phyloP scores from a whole-genome alignment of 2,113 vertebrate genomes.

The Epinephelus fuscoguttatus region DNA sequence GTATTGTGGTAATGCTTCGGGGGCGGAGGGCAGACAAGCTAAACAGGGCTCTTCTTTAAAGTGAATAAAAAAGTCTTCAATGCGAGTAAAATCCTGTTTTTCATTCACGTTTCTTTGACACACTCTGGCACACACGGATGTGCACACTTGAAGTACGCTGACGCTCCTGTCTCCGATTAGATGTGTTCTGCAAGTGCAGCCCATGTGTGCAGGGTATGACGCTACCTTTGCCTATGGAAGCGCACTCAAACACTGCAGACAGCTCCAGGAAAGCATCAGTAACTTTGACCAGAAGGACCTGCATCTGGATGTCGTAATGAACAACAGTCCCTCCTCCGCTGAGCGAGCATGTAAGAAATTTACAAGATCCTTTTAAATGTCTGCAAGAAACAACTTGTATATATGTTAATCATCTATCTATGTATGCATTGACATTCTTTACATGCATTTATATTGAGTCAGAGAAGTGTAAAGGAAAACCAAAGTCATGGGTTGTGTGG shows the following conservation, averaged over 20 bases:
- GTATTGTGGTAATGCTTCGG: conserved; percentile 50
- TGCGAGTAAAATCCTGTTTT: conserved; percentile 43
- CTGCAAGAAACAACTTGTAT: conserved; percentile 14
- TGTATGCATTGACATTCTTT: not conserved
- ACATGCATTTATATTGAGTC: not conserved
- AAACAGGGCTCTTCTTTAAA: conserved; percentile 54
- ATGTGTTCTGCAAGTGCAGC: conserved; percentile 65
- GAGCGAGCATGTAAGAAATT: conserved; percentile 35
- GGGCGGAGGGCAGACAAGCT: conserved; percentile 35
- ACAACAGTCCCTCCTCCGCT: conserved; percentile 41
- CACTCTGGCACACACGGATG: conserved; percentile 21
- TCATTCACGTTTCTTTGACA: conserved; percentile 37
- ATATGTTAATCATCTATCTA: not conserved
- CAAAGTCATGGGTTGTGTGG: conserved; percentile 1
- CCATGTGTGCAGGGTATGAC: conserved; percentile 69
- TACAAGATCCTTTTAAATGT: conserved; percentile 25
- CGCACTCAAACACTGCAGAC: conserved; percentile 32
- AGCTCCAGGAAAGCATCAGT: conserved; percentile 54
- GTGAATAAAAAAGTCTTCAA: conserved; percentile 50
- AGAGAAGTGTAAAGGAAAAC: not conserved
- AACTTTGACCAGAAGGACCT: conserved; percentile 55
- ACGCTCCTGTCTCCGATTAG: conserved; percentile 66
- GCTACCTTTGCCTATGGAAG: conserved; percentile 43
- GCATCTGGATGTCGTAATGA: conserved; percentile 64
- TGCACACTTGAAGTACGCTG: conserved; percentile 33